Base-by-base conservation (phyloP, 2,888 invertebrate species). In the Caenorhabditis angaria region DNA sequence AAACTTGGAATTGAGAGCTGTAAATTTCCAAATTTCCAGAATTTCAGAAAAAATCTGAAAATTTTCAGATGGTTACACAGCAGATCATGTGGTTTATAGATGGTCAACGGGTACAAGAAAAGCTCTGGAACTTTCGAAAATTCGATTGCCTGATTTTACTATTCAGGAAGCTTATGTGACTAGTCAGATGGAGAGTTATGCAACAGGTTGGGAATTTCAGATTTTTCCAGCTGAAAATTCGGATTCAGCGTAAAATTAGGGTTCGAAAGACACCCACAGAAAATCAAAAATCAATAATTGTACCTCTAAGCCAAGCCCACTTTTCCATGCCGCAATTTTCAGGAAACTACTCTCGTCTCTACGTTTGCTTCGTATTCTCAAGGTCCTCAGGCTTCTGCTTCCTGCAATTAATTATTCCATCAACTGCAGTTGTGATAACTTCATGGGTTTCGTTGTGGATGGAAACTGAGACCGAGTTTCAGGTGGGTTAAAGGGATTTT, bases 381-480 rank as follows among this genome's bases (percentile, higher is more conserved):
- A 73, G 86, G 27, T 72, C 83, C 8, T 73, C 85, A 12, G 86
- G 86, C n/a, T 86, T 85, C 70, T 86, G 85, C 58, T 85, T 85
- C 41, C 76, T 82, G 2, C 76, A 77, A 51, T 70, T 87, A 35
- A 84, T 87, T 35, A 83, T 87, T 51, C 87, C 87, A 1, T 84
- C 86, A 5, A 85, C 87, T 12, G 85, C 87, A 0, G 87, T 87
- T 6, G 87, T 87, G 10, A 85, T 87, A 56, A 83, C 85, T n/a
- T 81, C 83, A 0, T 87, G 87, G 87, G 85, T 87, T 14, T 85
- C 86, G n/a, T 70, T 87, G 53, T 87, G 87, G 87, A 86, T 87
- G 86, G 87, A 87, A 58, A 85, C 82, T 63, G 87, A 87, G 59
- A 82, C 83, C 0, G 62, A 73, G 14, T 83, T 82, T 56, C 69